A percentile compares a stretch with the other conserved stretches of the same genome.
phyloP scores from a whole-genome alignment of 2,113 vertebrate species.

The Pseudonaja textilis region DNA sequence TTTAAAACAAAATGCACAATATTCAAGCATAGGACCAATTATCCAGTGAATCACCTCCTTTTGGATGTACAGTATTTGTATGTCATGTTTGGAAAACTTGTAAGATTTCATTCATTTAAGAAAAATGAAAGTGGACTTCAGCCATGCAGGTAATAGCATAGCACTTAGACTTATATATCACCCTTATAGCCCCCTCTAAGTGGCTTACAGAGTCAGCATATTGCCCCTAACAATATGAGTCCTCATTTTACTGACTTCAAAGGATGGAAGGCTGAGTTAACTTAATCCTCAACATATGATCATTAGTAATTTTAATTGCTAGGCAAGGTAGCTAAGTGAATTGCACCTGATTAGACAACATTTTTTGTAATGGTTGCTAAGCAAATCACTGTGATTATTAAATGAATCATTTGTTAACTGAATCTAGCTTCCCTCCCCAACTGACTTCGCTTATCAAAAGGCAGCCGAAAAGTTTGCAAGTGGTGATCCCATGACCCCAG shows the following conservation, averaged over 20 bases:
- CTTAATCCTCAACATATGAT: background rate
- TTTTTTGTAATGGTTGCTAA: background rate
- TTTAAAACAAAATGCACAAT: background rate
- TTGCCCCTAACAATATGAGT: no score
- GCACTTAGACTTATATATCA: no score
- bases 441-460: background rate
- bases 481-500: background rate
- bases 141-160: background rate
- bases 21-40: background rate
- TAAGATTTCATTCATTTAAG: background rate
- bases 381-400: background rate
- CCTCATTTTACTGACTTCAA: no score
- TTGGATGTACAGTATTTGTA: background rate
- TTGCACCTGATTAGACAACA: background rate
- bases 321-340: background rate
- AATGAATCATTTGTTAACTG: background rate
- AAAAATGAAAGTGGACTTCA: background rate
- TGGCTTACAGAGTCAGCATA: no score
- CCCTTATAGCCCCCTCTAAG: no score
- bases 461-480: background rate
- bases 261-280: no score
- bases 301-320: background rate
- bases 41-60: background rate
- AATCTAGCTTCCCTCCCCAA: background rate
- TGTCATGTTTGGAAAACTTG: background rate